A percentile compares a stretch with the other conserved stretches of the same genome.
Conservation (phyloP, 2,113 vertebrate genomes). For the Gavialis gangeticus region DNA sequence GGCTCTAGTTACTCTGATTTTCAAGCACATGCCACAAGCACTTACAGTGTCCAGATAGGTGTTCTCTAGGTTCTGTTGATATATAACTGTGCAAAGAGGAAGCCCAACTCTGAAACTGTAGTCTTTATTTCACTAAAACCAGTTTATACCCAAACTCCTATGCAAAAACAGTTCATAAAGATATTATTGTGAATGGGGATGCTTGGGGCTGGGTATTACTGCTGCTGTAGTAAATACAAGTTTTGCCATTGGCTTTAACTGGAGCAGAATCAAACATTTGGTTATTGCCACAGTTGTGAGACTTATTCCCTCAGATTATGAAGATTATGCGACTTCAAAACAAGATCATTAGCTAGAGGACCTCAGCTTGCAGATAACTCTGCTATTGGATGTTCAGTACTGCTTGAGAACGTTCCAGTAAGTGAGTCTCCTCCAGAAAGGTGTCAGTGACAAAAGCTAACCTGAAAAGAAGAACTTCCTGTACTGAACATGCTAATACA, state of each 20-base stretch:
- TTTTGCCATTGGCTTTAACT: not conserved
- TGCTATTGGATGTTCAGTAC: constrained; percentile 1
- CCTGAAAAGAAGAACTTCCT: constrained; percentile 13
- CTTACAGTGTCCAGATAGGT: not conserved
- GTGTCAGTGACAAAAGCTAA: constrained; percentile 58
- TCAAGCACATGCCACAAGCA: not conserved
- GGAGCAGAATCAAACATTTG: not conserved
- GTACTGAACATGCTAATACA: not conserved
- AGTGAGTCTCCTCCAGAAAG: constrained; percentile 12
- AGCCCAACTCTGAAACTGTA: not conserved
- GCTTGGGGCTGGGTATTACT: not conserved
- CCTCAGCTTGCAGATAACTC: not conserved
- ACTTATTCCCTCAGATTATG: accelerated
- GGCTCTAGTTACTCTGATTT: not conserved
- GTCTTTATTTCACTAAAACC: not conserved
- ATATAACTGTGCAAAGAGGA: not conserved
- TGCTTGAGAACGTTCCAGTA: constrained; percentile 52
- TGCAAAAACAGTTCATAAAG: not conserved
- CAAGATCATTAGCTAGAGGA: not conserved
- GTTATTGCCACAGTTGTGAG: accelerated
- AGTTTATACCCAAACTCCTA: not conserved
- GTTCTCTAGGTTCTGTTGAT: not conserved
- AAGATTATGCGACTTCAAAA: not conserved
- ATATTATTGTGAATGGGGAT: not conserved
- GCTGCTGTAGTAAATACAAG: not conserved